Base-by-base conservation (phyloP, 1,140 invertebrate genomes). In the Rhagoletis pomonella region DNA sequence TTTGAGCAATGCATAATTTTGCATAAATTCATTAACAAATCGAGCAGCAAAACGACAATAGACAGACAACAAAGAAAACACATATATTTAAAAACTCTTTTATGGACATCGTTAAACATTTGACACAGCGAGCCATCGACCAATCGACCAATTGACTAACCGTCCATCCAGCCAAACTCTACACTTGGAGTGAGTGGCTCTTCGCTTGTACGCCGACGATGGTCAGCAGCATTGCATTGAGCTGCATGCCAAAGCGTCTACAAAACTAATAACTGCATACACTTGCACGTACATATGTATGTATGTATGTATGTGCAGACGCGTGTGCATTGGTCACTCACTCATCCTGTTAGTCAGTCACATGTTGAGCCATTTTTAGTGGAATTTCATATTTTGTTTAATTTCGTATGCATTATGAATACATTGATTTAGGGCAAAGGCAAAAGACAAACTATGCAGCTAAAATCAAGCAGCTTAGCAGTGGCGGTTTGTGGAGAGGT, bases 1-100 rank as follows among this genome's bases (percentile, higher is more conserved):
- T 73, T 73, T 73, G 44, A 44, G 42, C 39, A 73, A 44, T 73
- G 67, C 67, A 73, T 73, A 47, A 44, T 73, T 73, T 73, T 73
- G 67, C 67, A 73, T 73, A 73, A 73, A 73, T 73, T 73, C 67
- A 73, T 47, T 12, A 73, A 73, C 39, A 73, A 73, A 73, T 47
- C 67, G 67, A 73, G 44, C 67, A 47, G 67, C 42, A 39, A 73
- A 47, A 4, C 67, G 39, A 14, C 64, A 73, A 73, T 73, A 47
- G 67, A 44, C 29, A 29, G 29, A 29, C 9, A 73, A 47, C 42
- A 39, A 47, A 73, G 42, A n/a, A 44, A 67, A 55, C 50, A 7
- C 50, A 55, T 2, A 55, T 10, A 55, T 55, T 5, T 10, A 55
- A 5, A 55, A 5, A 55, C 1, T 44, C 44, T 47, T 73, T 73